Percentiles rank a stretch among this genome's conserved stretches.
Evolutionary conservation across 2,113 vertebrate genomes (phyloP).

Genomic region (Oryzias curvinotus): DNA sequence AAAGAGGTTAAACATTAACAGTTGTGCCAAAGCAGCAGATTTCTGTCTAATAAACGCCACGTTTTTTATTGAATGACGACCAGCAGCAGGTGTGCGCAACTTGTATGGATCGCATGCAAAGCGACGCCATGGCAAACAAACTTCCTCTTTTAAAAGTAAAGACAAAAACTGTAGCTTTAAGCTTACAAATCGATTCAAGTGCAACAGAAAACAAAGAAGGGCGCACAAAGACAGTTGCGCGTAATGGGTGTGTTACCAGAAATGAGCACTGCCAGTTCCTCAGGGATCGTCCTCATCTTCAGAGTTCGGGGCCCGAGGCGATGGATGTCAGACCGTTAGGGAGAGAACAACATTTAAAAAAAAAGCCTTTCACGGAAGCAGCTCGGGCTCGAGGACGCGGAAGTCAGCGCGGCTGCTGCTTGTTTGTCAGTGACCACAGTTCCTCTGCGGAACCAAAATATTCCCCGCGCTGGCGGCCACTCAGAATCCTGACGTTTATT

Average conservation of each 20-base stretch:
- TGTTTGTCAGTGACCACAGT: constrained; percentile 47
- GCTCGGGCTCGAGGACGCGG: constrained; percentile 42
- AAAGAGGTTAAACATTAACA: constrained; percentile 6
- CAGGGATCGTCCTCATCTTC: constrained; percentile 70
- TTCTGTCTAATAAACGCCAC: neutral
- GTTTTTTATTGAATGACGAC: neutral
- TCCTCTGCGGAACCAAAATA: constrained; percentile 7
- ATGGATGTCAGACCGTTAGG: constrained; percentile 16
- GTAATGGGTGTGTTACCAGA: constrained; percentile 65
- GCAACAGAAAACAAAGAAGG: neutral
- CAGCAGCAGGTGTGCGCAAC: neutral
- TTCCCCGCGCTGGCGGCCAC: constrained; percentile 7
- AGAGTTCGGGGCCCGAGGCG: neutral
- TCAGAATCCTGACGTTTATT: constrained; percentile 30
- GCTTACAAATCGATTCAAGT: neutral
- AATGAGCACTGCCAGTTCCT: constrained; percentile 73
- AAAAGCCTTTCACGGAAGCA: constrained; percentile 58
- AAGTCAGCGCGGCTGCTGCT: constrained; percentile 49
- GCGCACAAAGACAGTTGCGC: neutral
- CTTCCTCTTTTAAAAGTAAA: constrained; percentile 45
- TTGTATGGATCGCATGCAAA: neutral
- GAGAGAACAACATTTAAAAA: neutral
- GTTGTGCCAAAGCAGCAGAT: neutral
- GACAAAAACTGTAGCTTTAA: neutral
- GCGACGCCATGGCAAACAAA: neutral